A percentile compares a stretch with the other conserved stretches of the same genome.
phyloP scores from a whole-genome alignment of 2,888 invertebrate genomes.

The Caenorhabditis sinica region DNA sequence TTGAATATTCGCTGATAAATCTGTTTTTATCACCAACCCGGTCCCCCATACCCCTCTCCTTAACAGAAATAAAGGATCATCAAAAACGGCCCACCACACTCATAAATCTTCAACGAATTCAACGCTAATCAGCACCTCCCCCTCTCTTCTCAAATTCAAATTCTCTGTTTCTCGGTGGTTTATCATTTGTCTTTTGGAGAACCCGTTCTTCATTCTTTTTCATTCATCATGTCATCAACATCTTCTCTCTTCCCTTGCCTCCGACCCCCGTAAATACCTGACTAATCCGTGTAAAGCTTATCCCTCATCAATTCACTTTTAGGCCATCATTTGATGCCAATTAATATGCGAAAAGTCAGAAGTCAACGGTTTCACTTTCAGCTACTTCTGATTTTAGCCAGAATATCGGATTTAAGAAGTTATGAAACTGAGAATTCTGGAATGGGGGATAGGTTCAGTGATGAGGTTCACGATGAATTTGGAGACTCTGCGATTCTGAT shows the following conservation, averaged over 20 bases:
- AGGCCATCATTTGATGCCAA: not conserved
- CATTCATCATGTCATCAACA: not conserved
- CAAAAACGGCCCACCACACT: slow-evolving; percentile 19
- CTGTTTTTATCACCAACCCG: slow-evolving; percentile 56
- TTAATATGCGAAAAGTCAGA: not conserved
- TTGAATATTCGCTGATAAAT: slow-evolving; percentile 59
- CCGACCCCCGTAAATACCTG: slow-evolving; percentile 14
- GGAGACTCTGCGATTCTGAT: too few relatives aligned
- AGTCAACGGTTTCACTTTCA: not conserved
- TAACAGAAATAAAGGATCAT: not conserved
- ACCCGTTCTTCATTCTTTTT: slow-evolving; percentile 44
- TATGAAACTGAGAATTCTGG: too few relatives aligned
- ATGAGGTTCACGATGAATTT: too few relatives aligned
- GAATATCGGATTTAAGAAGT: not conserved
- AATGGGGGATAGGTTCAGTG: too few relatives aligned
- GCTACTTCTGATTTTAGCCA: too few relatives aligned
- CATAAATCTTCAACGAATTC: slow-evolving; percentile 57
- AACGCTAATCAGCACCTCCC: slow-evolving; percentile 54
- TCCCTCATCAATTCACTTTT: slow-evolving; percentile 55
- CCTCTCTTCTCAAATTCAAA: slow-evolving; percentile 29
- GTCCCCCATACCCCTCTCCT: not conserved
- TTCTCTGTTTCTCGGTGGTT: slow-evolving; percentile 22
- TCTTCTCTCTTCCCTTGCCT: not conserved
- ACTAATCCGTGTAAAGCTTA: slow-evolving; percentile 56
- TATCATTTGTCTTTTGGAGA: slow-evolving; percentile 52